Evolutionary conservation across 2,113 vertebrate species (phyloP).

Genomic region (Anoplopoma fimbria): DNA sequence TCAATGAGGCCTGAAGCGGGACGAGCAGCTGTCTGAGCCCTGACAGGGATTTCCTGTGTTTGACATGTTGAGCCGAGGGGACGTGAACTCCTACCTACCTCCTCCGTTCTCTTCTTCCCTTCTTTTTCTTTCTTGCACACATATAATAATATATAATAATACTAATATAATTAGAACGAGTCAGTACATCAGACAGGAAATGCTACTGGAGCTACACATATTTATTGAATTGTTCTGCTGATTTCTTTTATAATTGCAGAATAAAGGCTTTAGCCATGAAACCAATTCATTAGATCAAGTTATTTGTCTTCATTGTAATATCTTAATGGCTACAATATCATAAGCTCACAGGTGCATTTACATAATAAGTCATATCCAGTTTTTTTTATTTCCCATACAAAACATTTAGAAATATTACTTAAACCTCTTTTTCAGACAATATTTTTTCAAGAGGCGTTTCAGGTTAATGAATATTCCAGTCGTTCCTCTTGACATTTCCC

Average conservation of each 20-base stretch:
- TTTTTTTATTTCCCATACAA: too few species aligned
- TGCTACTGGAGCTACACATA: neutral
- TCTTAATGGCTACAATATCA: too few species aligned
- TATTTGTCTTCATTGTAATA: too few species aligned
- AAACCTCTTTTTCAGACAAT: slow-evolving; percentile 14
- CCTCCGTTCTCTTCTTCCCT: neutral
- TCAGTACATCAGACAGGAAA: neutral
- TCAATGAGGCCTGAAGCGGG: slow-evolving; percentile 62
- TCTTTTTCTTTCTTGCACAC: neutral
- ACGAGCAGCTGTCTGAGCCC: slow-evolving; percentile 47
- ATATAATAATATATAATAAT: too few species aligned
- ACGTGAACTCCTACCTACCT: slow-evolving; percentile 16
- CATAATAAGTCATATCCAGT: too few species aligned
- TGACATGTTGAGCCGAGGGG: slow-evolving; percentile 35
- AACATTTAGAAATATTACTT: slow-evolving; percentile 22
- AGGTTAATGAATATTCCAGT: slow-evolving; percentile 67
- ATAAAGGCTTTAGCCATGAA: neutral
- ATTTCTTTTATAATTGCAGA: neutral
- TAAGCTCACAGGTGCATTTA: too few species aligned
- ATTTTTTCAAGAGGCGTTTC: slow-evolving; percentile 30
- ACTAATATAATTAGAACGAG: slow-evolving; percentile 9
- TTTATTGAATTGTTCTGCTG: slow-evolving; percentile 17
- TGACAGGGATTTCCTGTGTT: slow-evolving; percentile 52
- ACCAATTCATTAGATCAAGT: too few species aligned
- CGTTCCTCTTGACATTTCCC: slow-evolving; percentile 68